Evolutionary conservation across 2,888 invertebrate genomes (phyloP).

Genomic region (Notodonta ziczac): DNA sequence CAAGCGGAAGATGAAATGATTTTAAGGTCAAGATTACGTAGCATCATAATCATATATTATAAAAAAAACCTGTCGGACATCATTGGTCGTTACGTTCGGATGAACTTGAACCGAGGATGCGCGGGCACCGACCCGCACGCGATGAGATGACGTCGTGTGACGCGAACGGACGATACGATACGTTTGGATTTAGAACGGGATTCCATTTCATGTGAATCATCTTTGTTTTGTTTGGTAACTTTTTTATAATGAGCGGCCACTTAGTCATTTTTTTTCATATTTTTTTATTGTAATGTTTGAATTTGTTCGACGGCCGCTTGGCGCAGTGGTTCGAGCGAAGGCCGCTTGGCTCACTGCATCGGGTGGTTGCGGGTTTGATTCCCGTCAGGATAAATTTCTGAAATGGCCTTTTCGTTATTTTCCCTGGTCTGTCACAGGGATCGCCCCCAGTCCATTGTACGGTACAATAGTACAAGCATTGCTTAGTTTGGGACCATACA

Average conservation of each 20-base stretch:
- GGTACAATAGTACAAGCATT: no score
- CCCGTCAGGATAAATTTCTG: no score
- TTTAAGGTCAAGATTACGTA: background rate
- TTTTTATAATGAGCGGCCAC: background rate
- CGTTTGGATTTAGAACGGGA: slow-evolving; percentile 8
- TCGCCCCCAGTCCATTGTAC: no score
- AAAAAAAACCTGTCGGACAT: slow-evolving; percentile 6
- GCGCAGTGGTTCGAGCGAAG: no score
- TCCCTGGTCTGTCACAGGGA: no score
- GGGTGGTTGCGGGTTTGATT: no score
- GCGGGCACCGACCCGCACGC: slow-evolving; percentile 14
- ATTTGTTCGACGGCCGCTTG: no score
- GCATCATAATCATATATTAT: background rate
- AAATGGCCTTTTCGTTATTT: no score
- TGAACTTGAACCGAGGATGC: slow-evolving; percentile 26
- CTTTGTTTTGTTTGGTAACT: slow-evolving; percentile 2
- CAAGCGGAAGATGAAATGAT: background rate
- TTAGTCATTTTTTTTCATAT: background rate
- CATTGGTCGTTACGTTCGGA: slow-evolving; percentile 13
- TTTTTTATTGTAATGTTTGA: background rate
- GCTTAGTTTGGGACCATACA: no score
- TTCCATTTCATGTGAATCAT: slow-evolving; percentile 5
- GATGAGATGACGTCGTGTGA: slow-evolving; percentile 1
- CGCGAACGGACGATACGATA: background rate
- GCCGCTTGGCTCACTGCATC: no score